phyloP scores from a whole-genome alignment of 2,113 vertebrate genomes.

The Pithys albifrons region DNA sequence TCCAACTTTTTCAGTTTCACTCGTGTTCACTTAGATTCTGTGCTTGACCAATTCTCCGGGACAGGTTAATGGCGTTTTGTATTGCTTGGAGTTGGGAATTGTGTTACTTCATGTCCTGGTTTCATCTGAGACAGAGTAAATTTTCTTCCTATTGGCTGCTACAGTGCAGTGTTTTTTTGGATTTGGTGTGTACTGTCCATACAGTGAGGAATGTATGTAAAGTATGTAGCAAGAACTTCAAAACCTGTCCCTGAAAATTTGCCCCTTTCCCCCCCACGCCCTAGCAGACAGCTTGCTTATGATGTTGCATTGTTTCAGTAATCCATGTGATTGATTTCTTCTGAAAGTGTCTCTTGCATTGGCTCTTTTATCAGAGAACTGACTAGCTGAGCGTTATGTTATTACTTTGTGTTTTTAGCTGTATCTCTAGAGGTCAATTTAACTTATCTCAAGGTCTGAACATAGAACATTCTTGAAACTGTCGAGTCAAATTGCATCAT shows the following conservation, averaged over 20 bases:
- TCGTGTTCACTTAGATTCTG: not conserved
- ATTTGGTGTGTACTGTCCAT: not conserved
- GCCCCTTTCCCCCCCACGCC: no score
- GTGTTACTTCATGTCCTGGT: not conserved
- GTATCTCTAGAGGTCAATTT: not conserved
- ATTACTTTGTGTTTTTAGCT: not conserved
- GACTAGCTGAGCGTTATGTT: not conserved
- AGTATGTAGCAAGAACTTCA: not conserved
- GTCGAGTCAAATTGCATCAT: not conserved
- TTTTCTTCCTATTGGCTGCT: not conserved
- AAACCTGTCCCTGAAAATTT: not conserved
- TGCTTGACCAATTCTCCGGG: not conserved
- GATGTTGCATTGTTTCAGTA: not conserved
- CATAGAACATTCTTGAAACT: not conserved
- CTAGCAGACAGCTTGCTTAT: not conserved
- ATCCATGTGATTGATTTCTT: not conserved
- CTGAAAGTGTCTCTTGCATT: not conserved
- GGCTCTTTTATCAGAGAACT: not conserved
- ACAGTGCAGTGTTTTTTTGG: not conserved
- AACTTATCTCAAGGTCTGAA: not conserved
- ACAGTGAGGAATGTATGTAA: not conserved
- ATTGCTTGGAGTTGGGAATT: not conserved
- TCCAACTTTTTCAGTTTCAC: not conserved
- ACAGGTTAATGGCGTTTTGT: not conserved
- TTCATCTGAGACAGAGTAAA: not conserved